Evolutionary conservation across 2,797 vertebrate species (phyloP).

Genomic region (Thamnophis elegans): DNA sequence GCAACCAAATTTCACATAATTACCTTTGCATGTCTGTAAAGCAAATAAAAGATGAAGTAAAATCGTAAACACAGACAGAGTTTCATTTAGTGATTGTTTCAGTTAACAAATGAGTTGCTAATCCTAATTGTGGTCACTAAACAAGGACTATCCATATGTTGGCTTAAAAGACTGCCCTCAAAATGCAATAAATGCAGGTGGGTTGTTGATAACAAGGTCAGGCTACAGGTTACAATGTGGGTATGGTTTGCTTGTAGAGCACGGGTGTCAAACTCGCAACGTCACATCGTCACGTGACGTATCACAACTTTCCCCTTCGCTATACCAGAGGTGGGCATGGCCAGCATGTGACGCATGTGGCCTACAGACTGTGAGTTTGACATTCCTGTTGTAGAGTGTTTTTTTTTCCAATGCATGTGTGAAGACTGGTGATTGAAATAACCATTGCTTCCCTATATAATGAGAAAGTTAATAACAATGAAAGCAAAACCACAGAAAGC

Average conservation of each 20-base stretch:
- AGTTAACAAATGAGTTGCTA: background rate
- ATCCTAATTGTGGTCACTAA: background rate
- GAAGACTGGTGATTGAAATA: background rate
- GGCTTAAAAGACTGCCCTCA: background rate
- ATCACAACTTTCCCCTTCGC: no score
- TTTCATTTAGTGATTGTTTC: background rate
- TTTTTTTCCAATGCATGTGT: background rate
- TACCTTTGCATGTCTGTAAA: background rate
- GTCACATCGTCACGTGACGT: no score
- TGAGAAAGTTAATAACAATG: background rate
- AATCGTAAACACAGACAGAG: background rate
- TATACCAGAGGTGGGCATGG: background rate
- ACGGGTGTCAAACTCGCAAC: background rate
- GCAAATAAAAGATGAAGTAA: background rate
- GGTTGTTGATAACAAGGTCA: background rate
- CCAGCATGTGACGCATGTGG: fast-evolving
- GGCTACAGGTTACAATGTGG: background rate
- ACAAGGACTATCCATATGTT: background rate
- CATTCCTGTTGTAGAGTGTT: background rate
- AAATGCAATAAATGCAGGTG: background rate
- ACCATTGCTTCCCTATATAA: background rate
- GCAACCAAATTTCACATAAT: background rate
- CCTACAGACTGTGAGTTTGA: background rate
- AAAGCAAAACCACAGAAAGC: background rate
- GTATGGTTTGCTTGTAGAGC: background rate